Base-by-base conservation (phyloP, 1,140 invertebrate genomes). In the Copidosoma floridanum region DNA sequence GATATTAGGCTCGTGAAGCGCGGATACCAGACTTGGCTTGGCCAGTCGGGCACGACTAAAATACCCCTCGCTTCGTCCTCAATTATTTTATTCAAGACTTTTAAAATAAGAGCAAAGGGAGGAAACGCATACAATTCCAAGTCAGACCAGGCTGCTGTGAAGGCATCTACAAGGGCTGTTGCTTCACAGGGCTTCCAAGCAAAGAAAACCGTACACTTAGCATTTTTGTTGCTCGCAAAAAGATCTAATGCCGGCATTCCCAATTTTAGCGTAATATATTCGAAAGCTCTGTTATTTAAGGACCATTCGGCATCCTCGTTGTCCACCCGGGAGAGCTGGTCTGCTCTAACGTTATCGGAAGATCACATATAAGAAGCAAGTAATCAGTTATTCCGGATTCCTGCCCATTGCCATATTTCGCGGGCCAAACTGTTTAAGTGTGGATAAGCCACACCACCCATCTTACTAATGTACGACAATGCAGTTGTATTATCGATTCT, bases 401-500 rank as follows among this genome's bases (percentile, higher is more conserved):
- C 66, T 1, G 44, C 55, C 37, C 48, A 67, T 59, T 64, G 50
- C 62, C 62, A 67, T 2, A 65, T 65, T n/a, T 48, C 47, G 21
- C 38, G 40, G n/a, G 27, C 20, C 12, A 67, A 29, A 12, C 20
- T 35, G 29, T 61, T 62, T 21, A 56, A 56, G 10, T 44, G 26
- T n/a, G 26, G 11, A 24, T 57, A 56, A 20, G 46, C 29, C 7
- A 60, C 43, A 14, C 56, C 61, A 11, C 63, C 63, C 65, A 65
- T 62, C 10, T 50, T 29, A 32, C 58, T 62, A 0, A 59, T 16
- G 24, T 51, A 64, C 0, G 56, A 43, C 5, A 56, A 20, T 4
- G 52, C 57, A 11, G 62, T 67, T 2, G 63, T 65, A 43, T 67
- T 67, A 26, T 67, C 59, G 8, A 67, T 55, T 24, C 60, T 50